Conservation (phyloP, 2,797 vertebrate species). For the Enteromius mattozi region DNA sequence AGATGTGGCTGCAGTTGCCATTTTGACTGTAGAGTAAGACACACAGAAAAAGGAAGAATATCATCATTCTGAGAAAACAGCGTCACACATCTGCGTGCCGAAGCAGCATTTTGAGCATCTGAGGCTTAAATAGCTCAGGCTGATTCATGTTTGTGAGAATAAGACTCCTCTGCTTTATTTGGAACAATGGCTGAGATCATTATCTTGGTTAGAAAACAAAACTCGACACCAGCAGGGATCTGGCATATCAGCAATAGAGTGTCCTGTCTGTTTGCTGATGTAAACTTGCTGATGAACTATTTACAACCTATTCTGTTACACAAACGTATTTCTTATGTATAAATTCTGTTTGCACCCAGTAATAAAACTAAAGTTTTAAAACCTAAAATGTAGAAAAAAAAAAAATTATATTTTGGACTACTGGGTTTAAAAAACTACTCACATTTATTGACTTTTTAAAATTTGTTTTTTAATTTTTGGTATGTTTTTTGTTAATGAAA, state of each 20-base stretch:
- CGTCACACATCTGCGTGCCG: slow-evolving; percentile 25
- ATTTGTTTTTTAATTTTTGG: background rate
- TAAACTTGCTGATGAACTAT: slow-evolving; percentile 78
- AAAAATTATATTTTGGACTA: background rate
- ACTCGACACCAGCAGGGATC: slow-evolving; percentile 66
- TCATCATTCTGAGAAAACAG: slow-evolving; percentile 65
- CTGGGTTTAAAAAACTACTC: background rate
- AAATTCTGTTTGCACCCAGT: background rate
- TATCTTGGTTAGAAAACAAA: slow-evolving; percentile 66
- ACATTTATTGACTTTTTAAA: background rate
- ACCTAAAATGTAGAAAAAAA: background rate
- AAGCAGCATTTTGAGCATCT: slow-evolving; percentile 18
- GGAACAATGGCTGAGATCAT: slow-evolving; percentile 67
- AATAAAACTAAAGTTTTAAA: background rate
- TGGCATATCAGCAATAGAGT: slow-evolving; percentile 76
- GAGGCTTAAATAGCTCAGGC: slow-evolving; percentile 59
- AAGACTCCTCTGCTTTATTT: slow-evolving; percentile 54
- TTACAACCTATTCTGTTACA: slow-evolving; percentile 80
- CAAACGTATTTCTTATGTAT: slow-evolving; percentile 78
- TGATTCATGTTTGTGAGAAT: slow-evolving; percentile 35
- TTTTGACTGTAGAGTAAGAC: slow-evolving; percentile 56
- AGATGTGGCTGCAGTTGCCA: slow-evolving; percentile 54
- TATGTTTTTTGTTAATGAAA: background rate
- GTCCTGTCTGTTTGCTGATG: slow-evolving; percentile 74
- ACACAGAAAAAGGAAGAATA: slow-evolving; percentile 57